phyloP scores from a whole-genome alignment of 1,140 invertebrate genomes.

The Charaxes varanes region DNA sequence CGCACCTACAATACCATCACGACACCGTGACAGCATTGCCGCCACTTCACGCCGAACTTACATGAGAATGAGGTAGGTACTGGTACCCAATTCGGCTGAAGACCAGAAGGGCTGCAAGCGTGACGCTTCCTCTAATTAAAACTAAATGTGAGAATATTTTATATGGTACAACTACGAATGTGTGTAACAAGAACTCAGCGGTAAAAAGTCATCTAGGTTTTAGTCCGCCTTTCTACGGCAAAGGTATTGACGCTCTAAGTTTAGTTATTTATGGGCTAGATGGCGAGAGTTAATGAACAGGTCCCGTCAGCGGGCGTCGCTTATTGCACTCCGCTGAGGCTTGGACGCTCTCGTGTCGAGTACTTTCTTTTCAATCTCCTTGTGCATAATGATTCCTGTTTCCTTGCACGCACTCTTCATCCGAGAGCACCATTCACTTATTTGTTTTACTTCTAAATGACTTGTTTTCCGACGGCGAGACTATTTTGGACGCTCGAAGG shows the following conservation, averaged over 20 bases:
- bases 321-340: constrained; percentile 57
- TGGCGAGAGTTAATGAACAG: constrained; percentile 59
- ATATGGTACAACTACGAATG: too few relatives aligned
- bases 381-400: constrained; percentile 62
- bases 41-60: too few relatives aligned
- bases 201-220: too few relatives aligned
- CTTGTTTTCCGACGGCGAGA: constrained; percentile 47
- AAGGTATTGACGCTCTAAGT: too few relatives aligned
- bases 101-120: too few relatives aligned
- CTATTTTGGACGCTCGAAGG: constrained; percentile 39
- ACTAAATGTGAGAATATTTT: too few relatives aligned
- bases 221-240: constrained; percentile 23
- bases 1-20: too few relatives aligned
- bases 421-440: constrained; percentile 50
- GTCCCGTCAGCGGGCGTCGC: constrained; percentile 50
- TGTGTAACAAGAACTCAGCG: too few relatives aligned
- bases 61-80: too few relatives aligned
- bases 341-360: constrained; percentile 59
- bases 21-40: too few relatives aligned
- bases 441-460: constrained; percentile 63
- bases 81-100: too few relatives aligned
- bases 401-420: constrained; percentile 52
- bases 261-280: constrained; percentile 48
- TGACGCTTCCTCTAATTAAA: too few relatives aligned
- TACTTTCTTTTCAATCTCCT: constrained; percentile 65